phyloP scores from a whole-genome alignment of 2,113 vertebrate genomes.

The Capra hircus region DNA sequence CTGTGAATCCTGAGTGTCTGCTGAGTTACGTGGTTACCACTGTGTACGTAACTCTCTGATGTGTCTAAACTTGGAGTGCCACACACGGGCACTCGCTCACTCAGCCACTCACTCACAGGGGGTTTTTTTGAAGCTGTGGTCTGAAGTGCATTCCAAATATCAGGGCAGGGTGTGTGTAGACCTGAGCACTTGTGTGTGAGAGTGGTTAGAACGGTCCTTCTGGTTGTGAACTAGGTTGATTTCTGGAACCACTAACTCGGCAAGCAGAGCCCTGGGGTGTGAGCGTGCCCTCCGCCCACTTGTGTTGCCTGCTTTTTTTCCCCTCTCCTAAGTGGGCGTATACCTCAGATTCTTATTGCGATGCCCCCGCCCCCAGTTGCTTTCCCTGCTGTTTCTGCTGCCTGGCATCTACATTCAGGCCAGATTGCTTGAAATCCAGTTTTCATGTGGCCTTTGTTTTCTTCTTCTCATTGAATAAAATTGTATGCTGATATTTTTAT shows the following conservation, averaged over 20 bases:
- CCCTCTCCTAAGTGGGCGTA: not conserved
- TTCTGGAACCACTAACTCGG: not conserved
- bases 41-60: not conserved
- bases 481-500: not conserved
- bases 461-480: not conserved
- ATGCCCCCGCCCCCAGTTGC: not conserved
- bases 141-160: not conserved
- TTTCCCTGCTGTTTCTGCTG: not conserved
- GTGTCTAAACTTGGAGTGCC: not conserved
- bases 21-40: not conserved
- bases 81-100: accelerated
- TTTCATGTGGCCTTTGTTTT: not conserved
- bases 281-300: not conserved
- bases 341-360: not conserved
- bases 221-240: not conserved
- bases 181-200: not conserved
- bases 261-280: not conserved
- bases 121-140: not conserved
- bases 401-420: not conserved
- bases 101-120: not conserved
- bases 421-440: not conserved
- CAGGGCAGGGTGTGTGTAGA: not conserved
- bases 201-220: not conserved
- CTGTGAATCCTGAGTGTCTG: not conserved
- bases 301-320: not conserved